Evolutionary conservation across 2,888 invertebrate species (phyloP), one percentile per base, ranked within the genome.

Genomic region (Cepaea hortensis): DNA sequence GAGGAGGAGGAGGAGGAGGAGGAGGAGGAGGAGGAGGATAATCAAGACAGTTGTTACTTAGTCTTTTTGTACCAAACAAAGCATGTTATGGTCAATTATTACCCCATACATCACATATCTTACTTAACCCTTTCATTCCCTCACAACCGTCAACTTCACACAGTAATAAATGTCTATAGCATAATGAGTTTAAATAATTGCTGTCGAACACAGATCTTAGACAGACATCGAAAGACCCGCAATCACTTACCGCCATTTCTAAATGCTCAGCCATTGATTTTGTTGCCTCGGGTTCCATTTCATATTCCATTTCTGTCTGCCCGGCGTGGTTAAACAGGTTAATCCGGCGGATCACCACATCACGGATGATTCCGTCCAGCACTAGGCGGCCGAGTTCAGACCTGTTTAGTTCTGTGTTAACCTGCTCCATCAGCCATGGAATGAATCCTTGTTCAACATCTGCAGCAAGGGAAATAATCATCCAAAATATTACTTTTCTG

Each of bases 361-460:
- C 93, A 4, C 94, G 91, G 65, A 94, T 88, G 88, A 95, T 94
- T 96, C 97, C 97, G 91, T 97, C 96, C 84, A 98, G 95, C 88
- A 98, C 96, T 93, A 97, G 97, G 88, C 97, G 96, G 90, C 97
- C 97, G 92, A 97, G 96, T 90, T 97, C 96, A 94, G 97, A 96
- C 88, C 96, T 96, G 91, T 97, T 96, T 92, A 98, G 96, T 95
- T 98, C 97, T 88, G 96, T 95, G 82, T 97, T 96, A 81, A 98
- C 97, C 94, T 97, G 97, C 84, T 96, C 96, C 95, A 97, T 96
- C 90, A 98, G 95, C 98, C 98, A 98, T 83, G 98, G 97, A 96
- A 97, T 96, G 95, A 97, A 97, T 85, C 96, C 96, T 91, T 94
- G 93, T 89, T 95, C 97, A 96, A 95, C 93, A 90, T 95, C 95